Conservation (phyloP, 2,888 invertebrate species). For the Leucoma salicis region DNA sequence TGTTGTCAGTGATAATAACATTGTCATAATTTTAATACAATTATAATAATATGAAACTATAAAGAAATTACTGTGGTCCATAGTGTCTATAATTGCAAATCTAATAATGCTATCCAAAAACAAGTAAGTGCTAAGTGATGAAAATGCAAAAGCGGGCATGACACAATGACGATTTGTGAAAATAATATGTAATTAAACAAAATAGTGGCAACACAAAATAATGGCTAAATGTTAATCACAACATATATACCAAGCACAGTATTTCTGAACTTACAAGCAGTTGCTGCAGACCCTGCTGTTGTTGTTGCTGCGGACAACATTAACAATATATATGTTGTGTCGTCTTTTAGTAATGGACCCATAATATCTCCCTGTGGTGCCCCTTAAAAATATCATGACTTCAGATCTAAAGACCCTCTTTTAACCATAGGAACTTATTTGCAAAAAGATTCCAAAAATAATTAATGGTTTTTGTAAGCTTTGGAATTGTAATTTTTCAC, state of each 20-base stretch:
- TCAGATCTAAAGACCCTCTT: not conserved
- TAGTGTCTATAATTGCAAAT: not conserved
- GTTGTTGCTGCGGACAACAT: conserved; percentile 88
- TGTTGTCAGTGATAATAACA: not conserved
- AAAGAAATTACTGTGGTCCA: not conserved
- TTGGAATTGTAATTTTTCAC: not conserved
- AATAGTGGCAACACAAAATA: conserved; percentile 39
- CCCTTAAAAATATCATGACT: not conserved
- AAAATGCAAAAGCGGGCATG: conserved; percentile 39
- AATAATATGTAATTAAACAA: conserved; percentile 21
- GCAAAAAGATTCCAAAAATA: too few species aligned
- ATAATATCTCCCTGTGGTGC: not conserved
- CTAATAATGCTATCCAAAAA: not conserved
- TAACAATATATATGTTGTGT: conserved; percentile 43
- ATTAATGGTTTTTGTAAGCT: not conserved
- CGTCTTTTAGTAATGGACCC: not conserved
- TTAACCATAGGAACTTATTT: too few species aligned
- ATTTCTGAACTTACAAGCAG: conserved; percentile 90
- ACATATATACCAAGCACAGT: conserved; percentile 64
- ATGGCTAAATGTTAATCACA: conserved; percentile 64
- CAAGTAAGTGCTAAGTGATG: conserved; percentile 12
- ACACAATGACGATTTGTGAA: conserved; percentile 20
- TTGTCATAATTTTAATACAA: not conserved
- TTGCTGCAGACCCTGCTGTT: conserved; percentile 95
- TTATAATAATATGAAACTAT: not conserved